Base-by-base conservation (phyloP, 2,113 vertebrate species). In the Seriola aureovittata region DNA sequence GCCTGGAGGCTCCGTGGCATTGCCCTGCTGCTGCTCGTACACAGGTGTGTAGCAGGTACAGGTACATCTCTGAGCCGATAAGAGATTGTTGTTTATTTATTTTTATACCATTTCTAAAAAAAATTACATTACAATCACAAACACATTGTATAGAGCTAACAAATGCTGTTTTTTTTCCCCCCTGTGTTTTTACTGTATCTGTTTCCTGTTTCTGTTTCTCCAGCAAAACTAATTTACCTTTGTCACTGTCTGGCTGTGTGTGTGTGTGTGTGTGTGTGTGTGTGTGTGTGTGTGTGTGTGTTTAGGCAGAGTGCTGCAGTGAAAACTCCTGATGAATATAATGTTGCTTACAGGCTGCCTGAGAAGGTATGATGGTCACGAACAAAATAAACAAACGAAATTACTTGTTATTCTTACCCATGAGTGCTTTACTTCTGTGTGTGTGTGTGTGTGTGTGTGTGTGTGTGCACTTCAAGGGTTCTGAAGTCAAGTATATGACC, bases 1-100 rank as follows among this genome's bases (percentile, higher is more conserved):
- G 98, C 97, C 50, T 96, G 96, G 97, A 93, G 91, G 89, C 96
- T 99, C 17, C 64, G 97, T 25, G 98, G 98, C 60, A 96, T 97
- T 72, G 97, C 96, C 0, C 95, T 97, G 62, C 91, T 99, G 76
- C 82, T 97, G 12, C 94, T 99, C n/a, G 87, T 99, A 21, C 94
- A 96, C 93, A 97, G 97, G 98, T 99, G 4, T n/a, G 40, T 42
- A 11, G 8, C 1, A 42, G 40, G 2, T 42, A 10, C 8, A 42
- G 40, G 40, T 42, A 8, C 40, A 42, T 42, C 7, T 42, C 2
- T 42, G 40, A 42, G 40, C 40, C 38, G 1, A 8, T 5, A 38
- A 16, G 12, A 46, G 1, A 46, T 46, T 16, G 4, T 52, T 29
- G 2, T 29, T 29, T 29, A 29, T 29, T 29, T 29, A 29, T 29